Percentiles rank a stretch among this genome's conserved stretches.
Conservation (phyloP, 2,113 vertebrate species). For the Pangasianodon hypophthalmus region DNA sequence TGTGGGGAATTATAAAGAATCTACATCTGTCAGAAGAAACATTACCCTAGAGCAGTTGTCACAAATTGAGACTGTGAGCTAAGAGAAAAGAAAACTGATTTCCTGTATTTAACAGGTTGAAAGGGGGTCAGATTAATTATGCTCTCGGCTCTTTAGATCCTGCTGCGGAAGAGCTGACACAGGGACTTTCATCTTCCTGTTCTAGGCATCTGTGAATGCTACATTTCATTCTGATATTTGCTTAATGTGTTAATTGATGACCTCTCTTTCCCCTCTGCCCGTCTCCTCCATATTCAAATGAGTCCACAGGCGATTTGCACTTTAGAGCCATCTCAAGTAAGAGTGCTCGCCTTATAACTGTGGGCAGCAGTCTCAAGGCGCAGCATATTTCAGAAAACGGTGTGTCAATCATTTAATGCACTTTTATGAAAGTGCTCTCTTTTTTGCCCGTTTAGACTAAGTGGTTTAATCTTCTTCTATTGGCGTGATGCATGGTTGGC, state of each 20-base stretch:
- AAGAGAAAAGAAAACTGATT: conserved; percentile 43
- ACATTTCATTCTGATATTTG: conserved; percentile 56
- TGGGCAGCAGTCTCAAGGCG: conserved; percentile 30
- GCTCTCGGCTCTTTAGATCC: conserved; percentile 34
- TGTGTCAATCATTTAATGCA: conserved; percentile 52
- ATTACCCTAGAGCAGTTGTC: conserved; percentile 15
- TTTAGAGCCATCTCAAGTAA: conserved; percentile 31
- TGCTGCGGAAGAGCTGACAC: conserved; percentile 48
- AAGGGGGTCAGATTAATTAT: conserved; percentile 50
- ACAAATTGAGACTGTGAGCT: conserved; percentile 34
- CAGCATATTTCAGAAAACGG: conserved; percentile 44
- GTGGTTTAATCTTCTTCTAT: conserved; percentile 53
- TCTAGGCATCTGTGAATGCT: conserved; percentile 44
- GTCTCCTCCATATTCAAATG: conserved; percentile 40
- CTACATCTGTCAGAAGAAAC: conserved; percentile 10
- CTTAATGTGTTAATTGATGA: conserved; percentile 57
- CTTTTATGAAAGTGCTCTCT: conserved; percentile 43
- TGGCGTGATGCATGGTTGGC: conserved; percentile 53
- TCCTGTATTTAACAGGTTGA: conserved; percentile 49
- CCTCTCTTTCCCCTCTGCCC: conserved; percentile 16
- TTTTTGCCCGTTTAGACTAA: conserved; percentile 49
- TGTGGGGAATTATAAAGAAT: conserved; percentile 10
- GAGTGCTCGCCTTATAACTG: neutral
- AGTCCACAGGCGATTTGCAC: conserved; percentile 38
- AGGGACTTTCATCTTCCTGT: conserved; percentile 38